phyloP scores from a whole-genome alignment of 2,113 vertebrate species.

The Esox niger region DNA sequence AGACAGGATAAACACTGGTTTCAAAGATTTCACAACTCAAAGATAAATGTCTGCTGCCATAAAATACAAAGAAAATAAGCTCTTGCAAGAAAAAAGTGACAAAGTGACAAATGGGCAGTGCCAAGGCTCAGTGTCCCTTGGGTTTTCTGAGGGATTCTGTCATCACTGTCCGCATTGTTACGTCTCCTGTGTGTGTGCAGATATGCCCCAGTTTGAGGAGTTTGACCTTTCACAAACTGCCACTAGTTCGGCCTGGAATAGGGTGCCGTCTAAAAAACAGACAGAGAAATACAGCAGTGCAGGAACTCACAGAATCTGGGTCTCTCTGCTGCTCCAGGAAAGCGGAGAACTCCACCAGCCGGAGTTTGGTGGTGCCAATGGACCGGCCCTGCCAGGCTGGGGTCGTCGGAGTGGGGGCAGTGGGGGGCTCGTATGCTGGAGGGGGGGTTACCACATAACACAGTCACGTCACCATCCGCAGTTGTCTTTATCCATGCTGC shows the following conservation, averaged over 20 bases:
- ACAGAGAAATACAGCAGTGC: background rate
- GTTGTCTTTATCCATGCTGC: background rate
- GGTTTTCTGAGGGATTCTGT: too few species aligned
- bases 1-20: too few species aligned
- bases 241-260: too few species aligned
- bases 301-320: conserved; percentile 83
- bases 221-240: too few species aligned
- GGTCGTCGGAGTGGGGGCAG: conserved; percentile 81
- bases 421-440: conserved; percentile 88
- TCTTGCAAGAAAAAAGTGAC: conserved; percentile 33
- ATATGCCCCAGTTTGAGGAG: too few species aligned
- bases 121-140: too few species aligned
- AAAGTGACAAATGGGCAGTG: conserved; percentile 61
- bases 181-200: too few species aligned
- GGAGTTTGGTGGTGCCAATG: conserved; percentile 94
- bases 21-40: background rate
- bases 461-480: background rate
- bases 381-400: conserved; percentile 97
- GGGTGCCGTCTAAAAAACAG: too few species aligned
- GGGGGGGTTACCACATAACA: conserved; percentile 10
- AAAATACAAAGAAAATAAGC: conserved; percentile 47
- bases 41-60: conserved; percentile 68
- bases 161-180: too few species aligned
- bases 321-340: conserved; percentile 96
- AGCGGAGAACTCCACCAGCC: conserved; percentile 95